A percentile compares a stretch with the other conserved stretches of the same genome.
Evolutionary conservation across 1,140 invertebrate species (phyloP).

Genomic region (Aphaenogaster rudis): DNA sequence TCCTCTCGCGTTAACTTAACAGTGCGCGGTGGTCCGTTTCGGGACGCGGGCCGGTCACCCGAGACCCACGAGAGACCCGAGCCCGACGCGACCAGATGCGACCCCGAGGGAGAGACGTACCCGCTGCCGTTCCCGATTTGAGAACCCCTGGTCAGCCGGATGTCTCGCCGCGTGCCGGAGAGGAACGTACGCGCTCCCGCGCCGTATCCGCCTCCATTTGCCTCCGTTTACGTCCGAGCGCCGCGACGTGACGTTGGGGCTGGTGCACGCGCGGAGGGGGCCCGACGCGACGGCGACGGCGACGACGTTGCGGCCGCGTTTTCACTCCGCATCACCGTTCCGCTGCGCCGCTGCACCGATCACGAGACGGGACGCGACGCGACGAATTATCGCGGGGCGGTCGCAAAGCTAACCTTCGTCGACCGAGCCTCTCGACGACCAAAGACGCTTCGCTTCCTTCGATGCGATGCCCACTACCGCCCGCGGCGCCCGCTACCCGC

Average conservation of each 20-base stretch:
- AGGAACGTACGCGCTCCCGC: constrained; percentile 64
- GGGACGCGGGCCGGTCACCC: no score
- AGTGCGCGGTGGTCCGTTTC: no score
- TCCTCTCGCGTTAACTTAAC: neutral
- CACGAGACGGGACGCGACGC: neutral
- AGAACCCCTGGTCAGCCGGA: constrained; percentile 70
- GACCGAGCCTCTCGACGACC: neutral
- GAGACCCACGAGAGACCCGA: no score
- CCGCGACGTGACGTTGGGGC: neutral
- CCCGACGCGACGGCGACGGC: neutral
- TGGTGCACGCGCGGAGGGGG: no score
- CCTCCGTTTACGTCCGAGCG: neutral
- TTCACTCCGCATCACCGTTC: constrained; percentile 25
- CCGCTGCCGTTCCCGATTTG: constrained; percentile 71
- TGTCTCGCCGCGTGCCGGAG: constrained; percentile 54
- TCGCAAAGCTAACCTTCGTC: constrained; percentile 58
- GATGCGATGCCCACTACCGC: constrained; percentile 57
- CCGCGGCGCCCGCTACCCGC: constrained; percentile 11
- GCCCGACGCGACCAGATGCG: neutral
- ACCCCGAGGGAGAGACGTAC: constrained; percentile 46
- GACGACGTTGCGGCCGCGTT: neutral
- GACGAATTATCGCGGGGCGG: neutral
- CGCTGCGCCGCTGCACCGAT: neutral
- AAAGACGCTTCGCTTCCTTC: constrained; percentile 65
- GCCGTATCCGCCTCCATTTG: constrained; percentile 66